Percentiles rank a stretch among this genome's conserved stretches.
phyloP scores from a whole-genome alignment of 2,888 invertebrate species.

The Polydrusus tereticollis region DNA sequence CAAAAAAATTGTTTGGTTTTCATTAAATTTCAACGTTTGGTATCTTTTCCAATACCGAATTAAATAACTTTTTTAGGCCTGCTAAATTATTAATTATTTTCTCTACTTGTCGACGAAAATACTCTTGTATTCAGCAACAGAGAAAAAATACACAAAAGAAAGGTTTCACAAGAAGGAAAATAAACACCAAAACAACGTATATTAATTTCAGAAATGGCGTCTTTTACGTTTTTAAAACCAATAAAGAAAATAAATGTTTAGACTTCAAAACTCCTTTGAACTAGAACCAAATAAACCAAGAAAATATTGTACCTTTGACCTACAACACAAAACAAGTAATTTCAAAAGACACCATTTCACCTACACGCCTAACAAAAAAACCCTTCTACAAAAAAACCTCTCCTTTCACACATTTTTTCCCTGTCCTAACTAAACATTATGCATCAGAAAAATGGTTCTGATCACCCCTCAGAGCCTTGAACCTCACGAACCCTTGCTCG shows the following conservation, averaged over 20 bases:
- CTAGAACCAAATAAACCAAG: too few relatives aligned
- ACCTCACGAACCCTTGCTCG: slow-evolving; percentile 90
- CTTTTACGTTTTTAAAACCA: not conserved
- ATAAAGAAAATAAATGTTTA: not conserved
- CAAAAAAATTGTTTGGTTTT: not conserved
- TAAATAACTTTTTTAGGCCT: slow-evolving; percentile 33
- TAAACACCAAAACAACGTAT: not conserved
- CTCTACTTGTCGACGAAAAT: slow-evolving; percentile 1
- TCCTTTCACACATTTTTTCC: slow-evolving; percentile 56
- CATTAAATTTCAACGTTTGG: not conserved
- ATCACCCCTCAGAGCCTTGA: slow-evolving; percentile 74
- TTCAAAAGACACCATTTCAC: slow-evolving; percentile 21
- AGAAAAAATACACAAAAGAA: slow-evolving; percentile 47
- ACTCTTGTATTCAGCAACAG: slow-evolving; percentile 31
- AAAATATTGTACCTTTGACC: too few relatives aligned
- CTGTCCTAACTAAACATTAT: slow-evolving; percentile 60
- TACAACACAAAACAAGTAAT: not conserved
- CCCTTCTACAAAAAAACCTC: slow-evolving; percentile 56
- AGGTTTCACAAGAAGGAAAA: slow-evolving; percentile 34
- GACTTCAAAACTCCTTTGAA: too few relatives aligned
- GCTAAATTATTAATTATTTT: slow-evolving; percentile 15
- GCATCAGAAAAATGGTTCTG: slow-evolving; percentile 65
- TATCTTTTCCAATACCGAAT: not conserved
- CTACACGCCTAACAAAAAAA: slow-evolving; percentile 23
- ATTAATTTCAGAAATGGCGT: not conserved